These are phyloP conservation scores for Numida meleagris DNA, from an alignment of 2,113 vertebrate species.

Conservation along the genomic window DNA sequence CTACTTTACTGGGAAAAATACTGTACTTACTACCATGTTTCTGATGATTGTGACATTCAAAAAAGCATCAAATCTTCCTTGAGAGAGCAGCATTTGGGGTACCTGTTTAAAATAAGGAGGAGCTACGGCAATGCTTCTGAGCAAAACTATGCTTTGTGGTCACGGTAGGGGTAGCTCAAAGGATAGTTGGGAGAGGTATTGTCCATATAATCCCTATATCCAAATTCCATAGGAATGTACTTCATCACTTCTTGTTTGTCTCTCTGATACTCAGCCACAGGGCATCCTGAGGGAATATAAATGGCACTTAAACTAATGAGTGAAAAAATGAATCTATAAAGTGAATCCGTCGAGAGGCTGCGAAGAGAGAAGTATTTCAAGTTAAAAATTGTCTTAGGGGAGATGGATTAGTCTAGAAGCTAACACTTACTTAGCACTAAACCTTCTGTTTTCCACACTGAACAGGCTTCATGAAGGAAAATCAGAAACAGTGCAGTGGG, in stretches of 20 bases:
- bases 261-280: background rate
- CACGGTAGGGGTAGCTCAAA: background rate
- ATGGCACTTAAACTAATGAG: background rate
- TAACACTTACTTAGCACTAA: background rate
- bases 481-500: background rate
- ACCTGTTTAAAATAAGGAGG: background rate
- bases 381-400: background rate
- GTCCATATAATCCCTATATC: background rate
- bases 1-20: background rate
- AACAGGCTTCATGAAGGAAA: background rate
- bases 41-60: background rate
- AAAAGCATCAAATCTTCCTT: background rate
- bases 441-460: background rate
- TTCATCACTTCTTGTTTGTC: background rate
- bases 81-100: fast-evolving
- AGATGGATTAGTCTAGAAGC: conserved; percentile 26
- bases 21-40: background rate
- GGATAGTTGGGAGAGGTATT: background rate
- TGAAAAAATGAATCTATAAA: background rate
- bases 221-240: background rate
- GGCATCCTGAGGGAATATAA: background rate
- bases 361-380: background rate
- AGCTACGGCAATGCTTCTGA: background rate
- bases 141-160: background rate
- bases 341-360: background rate